Base-by-base conservation (phyloP, 2,888 invertebrate genomes). In the Suillia variegata region DNA sequence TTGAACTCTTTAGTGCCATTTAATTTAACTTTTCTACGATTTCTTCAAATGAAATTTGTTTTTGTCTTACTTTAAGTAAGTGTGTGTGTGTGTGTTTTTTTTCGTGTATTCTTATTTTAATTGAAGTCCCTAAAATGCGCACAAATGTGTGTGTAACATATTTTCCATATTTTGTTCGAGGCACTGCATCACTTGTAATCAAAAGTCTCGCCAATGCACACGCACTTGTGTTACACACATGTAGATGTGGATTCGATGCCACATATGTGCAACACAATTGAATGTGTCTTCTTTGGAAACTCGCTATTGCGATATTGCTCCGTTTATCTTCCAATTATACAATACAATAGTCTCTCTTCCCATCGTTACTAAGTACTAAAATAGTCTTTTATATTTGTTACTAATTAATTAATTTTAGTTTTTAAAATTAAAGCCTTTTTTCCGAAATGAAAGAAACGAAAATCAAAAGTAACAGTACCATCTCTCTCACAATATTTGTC, bases 141-240 rank as follows among this genome's bases (percentile, higher is more conserved):
- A 26, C 26, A 26, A 26, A 26, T 26, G 26, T 26, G 26, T 26
- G 26, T n/a, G n/a, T n/a, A n/a, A n/a, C n/a, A n/a, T n/a, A n/a
- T n/a, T n/a, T 47, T 17, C 22, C 21, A 49, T 17, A 31, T 31
- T 15, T 38, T 12, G 15, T 53, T 67, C 64, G 67, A 77, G 76
- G 77, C 76, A 76, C 76, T 76, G 73, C 66, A 67, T 71, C 73
- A 74, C 76, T 71, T 64, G 70, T 68, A 68, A 66, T 21, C 4
- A 8, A 31, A 31, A 5, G 5, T 31, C 31, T 8, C 31, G 31
- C 12, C 12, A 5, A 31, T 8, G 31, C 31, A 18, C n/a, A n/a
- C n/a, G n/a, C n/a, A n/a, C n/a, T n/a, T n/a, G n/a, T n/a, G n/a
- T n/a, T n/a, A n/a, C n/a, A n/a, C n/a, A n/a, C n/a, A n/a, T n/a